phyloP scores from a whole-genome alignment of 23 tunicate genomes.

The Halocynthia roretzi region DNA sequence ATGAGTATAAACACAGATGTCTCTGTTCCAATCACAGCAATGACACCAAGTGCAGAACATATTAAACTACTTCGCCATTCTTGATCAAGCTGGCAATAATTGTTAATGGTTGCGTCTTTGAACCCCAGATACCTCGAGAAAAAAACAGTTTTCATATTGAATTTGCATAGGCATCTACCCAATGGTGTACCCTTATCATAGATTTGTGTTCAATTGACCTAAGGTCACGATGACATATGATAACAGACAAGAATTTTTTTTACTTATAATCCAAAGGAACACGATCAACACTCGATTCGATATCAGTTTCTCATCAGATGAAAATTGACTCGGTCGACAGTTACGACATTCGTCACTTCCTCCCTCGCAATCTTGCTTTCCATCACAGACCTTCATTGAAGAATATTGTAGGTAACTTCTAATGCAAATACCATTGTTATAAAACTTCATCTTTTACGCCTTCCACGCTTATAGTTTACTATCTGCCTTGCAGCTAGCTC shows the following conservation, averaged over 20 bases:
- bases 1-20: slow-evolving; percentile 50
- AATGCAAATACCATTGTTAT: no score
- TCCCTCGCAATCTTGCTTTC: slow-evolving; percentile 44
- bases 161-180: no score
- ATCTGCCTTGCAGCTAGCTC: no score
- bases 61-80: slow-evolving; percentile 36
- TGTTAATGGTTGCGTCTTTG: slow-evolving; percentile 11
- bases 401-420: no score
- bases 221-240: no score
- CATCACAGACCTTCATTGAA: slow-evolving; percentile 93
- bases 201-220: no score
- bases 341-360: slow-evolving; percentile 83
- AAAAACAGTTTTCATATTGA: no score
- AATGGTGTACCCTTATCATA: no score
- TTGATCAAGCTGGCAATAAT: slow-evolving; percentile 31
- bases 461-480: no score
- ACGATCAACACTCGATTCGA: slow-evolving; percentile 37
- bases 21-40: slow-evolving; percentile 41
- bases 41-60: slow-evolving; percentile 37
- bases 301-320: slow-evolving; percentile 55
- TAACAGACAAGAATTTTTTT: no score
- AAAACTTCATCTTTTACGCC: no score
- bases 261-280: slow-evolving; percentile 71
- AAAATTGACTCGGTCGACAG: slow-evolving; percentile 61
- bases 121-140: no score